Base-by-base conservation (phyloP, 1,140 invertebrate genomes). In the Monomorium pharaonis region DNA sequence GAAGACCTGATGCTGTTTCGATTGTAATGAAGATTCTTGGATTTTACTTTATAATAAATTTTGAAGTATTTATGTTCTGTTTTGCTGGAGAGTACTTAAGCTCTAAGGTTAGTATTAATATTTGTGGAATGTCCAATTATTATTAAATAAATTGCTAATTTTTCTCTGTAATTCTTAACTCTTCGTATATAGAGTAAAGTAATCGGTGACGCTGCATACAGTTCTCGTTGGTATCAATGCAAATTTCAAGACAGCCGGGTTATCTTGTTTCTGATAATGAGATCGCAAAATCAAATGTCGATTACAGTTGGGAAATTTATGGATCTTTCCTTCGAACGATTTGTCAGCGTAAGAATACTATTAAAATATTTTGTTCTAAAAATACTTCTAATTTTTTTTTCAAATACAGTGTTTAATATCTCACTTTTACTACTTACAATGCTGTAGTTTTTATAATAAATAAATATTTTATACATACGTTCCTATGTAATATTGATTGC, bases 41-140 rank as follows among this genome's bases (percentile, higher is more conserved):
- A 12, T 86, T 81, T 21, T 88, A 83, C 12, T 1, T 51, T 3
- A 9, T 49, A 14, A 10, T 88, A 16, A 86, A 83, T 62, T 67
- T 76, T 9, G 86, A 86, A 10, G 77, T 84, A 30, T 81, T 88
- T 30, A 76, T 77, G 37, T 72, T 86, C 37, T 89, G 86, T 70
- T 89, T 86, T 12, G 87, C 86, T 12, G 88, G 88, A 3, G 83
- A 89, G 83, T 89, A 83, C 47, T 54, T 89, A n/a, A 86, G 63
- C 37, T 10, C 54, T 6, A 83, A 76, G 37, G 85, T 88, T 58
- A 85, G 47, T 24, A 30, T 42, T 76, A 33, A 6, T 24, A 2
- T 42, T n/a, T 49, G n/a, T 49, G 33, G 10, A 10, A 7, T 24
- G 3, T 51, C 10, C 21, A 70, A 21, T 70, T 30, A 72, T 51